Conservation (phyloP, 2,113 vertebrate genomes). For the Bostrychus sinensis region DNA sequence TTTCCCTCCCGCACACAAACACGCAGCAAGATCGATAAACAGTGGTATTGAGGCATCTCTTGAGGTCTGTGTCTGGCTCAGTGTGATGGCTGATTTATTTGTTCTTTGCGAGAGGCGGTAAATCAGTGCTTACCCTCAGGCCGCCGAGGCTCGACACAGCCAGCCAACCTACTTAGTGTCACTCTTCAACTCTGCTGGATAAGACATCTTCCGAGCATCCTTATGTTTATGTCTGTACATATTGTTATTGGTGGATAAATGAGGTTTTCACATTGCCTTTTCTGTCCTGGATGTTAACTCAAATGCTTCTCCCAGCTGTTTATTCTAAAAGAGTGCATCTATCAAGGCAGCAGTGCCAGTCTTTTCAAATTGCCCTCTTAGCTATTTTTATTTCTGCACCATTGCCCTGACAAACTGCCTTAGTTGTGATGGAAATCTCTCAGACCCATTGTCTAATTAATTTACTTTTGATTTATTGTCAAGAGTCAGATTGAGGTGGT, state of each 20-base stretch:
- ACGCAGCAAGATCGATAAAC: constrained; percentile 68
- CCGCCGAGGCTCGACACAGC: constrained; percentile 47
- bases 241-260: constrained; percentile 20
- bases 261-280: constrained; percentile 32
- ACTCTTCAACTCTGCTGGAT: constrained; percentile 35
- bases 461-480: background rate
- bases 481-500: too few relatives aligned
- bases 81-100: constrained; percentile 76
- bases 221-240: constrained; percentile 31
- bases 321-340: background rate
- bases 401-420: background rate
- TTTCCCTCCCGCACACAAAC: constrained; percentile 25
- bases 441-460: background rate
- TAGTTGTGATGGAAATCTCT: background rate
- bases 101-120: constrained; percentile 65
- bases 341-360: constrained; percentile 6
- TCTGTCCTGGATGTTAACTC: constrained; percentile 5
- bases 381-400: background rate
- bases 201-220: constrained; percentile 21
- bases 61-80: constrained; percentile 74
- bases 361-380: background rate
- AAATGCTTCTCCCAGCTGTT: constrained; percentile 9
- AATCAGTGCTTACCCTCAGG: constrained; percentile 69
- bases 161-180: constrained; percentile 64
- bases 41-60: constrained; percentile 76